A percentile compares a stretch with the other conserved stretches of the same genome.
These are phyloP conservation scores for Dromiciops gliroides DNA, from an alignment of 2,113 vertebrate genomes.

Conservation along the genomic window DNA sequence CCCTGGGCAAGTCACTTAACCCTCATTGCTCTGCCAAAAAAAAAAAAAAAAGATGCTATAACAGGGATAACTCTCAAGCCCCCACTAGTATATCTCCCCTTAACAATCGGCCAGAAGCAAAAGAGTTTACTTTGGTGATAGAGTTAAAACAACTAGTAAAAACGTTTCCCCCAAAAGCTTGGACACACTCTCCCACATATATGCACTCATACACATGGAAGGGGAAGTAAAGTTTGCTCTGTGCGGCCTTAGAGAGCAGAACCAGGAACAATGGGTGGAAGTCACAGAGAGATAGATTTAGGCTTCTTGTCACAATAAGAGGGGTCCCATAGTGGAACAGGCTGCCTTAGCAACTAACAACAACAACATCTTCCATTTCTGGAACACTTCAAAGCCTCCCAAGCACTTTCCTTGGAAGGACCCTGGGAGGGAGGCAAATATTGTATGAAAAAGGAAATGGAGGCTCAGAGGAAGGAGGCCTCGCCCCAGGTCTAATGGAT, in stretches of 20 bases:
- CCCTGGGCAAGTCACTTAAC: no score
- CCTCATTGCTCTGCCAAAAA: no score
- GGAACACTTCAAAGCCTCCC: neutral
- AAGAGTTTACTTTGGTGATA: neutral
- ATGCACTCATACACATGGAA: neutral
- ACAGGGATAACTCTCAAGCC: neutral
- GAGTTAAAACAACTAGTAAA: neutral
- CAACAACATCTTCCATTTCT: neutral
- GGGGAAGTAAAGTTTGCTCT: neutral
- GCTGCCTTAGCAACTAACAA: neutral
- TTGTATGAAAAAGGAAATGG: neutral
- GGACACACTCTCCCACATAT: neutral
- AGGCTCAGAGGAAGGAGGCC: neutral
- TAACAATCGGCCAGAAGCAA: neutral
- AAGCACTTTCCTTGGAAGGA: neutral
- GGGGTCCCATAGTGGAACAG: neutral
- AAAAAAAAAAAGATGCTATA: neutral
- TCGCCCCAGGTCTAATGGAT: neutral
- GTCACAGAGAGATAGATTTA: neutral
- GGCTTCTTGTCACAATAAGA: neutral
- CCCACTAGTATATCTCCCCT: neutral
- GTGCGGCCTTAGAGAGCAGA: neutral
- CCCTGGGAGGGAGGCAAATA: neutral
- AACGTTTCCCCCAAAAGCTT: neutral
- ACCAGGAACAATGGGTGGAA: neutral